Percentiles rank a stretch among this genome's conserved stretches.
These are phyloP conservation scores for Falcaria lacertinaria DNA, from an alignment of 2,888 invertebrate genomes.

Conservation along the genomic window DNA sequence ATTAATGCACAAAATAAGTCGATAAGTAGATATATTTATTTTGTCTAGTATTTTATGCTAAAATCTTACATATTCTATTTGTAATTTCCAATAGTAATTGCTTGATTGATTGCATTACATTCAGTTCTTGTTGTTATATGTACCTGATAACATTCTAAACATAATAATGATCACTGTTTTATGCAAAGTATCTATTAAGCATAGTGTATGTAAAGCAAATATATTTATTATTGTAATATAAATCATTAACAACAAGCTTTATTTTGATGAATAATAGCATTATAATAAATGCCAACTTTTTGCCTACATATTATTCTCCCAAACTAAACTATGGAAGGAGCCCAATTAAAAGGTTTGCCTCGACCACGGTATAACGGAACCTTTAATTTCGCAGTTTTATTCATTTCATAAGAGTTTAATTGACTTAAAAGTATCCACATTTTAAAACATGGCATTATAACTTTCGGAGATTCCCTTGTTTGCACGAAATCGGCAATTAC, in stretches of 20 bases:
- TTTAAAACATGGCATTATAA: conserved; percentile 55
- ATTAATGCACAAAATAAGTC: no score
- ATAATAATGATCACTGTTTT: background rate
- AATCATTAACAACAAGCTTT: background rate
- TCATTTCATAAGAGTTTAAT: conserved; percentile 12
- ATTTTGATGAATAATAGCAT: no score
- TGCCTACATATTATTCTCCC: no score
- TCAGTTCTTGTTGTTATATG: conserved; percentile 14
- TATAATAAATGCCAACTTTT: no score
- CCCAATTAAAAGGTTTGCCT: background rate
- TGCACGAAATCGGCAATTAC: conserved; percentile 58
- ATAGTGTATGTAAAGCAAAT: background rate
- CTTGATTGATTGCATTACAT: conserved; percentile 24
- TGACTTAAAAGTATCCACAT: conserved; percentile 24
- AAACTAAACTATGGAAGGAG: no score
- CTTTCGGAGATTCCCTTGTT: conserved; percentile 46
- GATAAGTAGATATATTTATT: no score
- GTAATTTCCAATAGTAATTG: conserved; percentile 15
- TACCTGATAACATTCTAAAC: conserved; percentile 18
- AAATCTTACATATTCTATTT: background rate
- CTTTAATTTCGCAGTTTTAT: conserved; percentile 2
- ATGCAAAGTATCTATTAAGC: background rate
- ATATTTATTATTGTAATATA: background rate
- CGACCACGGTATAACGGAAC: background rate
- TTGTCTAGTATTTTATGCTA: no score